Percentiles rank a stretch among this genome's conserved stretches.
Evolutionary conservation across 2,113 vertebrate species (phyloP).

Genomic region (Macroglossus sobrinus): DNA sequence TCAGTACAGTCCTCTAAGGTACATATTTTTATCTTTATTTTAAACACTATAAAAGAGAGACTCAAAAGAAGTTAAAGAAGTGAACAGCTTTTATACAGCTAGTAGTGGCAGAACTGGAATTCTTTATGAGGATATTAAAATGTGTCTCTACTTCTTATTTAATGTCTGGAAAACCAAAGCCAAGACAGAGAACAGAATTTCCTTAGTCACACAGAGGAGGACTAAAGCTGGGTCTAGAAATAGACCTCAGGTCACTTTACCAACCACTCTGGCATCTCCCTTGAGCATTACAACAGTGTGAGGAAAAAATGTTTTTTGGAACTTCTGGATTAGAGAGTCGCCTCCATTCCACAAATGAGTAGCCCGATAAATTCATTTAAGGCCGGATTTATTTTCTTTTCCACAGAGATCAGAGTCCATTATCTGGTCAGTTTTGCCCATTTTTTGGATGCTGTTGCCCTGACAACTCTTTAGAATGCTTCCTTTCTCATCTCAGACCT

Average conservation of each 20-base stretch:
- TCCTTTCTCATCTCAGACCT: background rate
- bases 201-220: background rate
- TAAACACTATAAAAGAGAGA: background rate
- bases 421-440: background rate
- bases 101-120: background rate
- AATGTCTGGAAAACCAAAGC: background rate
- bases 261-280: background rate
- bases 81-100: background rate
- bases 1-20: background rate
- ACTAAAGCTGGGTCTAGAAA: background rate
- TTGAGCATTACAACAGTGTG: background rate
- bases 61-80: conserved; percentile 2
- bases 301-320: background rate
- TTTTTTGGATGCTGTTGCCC: background rate
- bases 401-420: background rate
- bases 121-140: background rate
- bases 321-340: background rate
- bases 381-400: background rate
- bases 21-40: conserved; percentile 19
- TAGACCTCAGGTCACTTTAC: background rate
- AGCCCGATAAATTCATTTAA: background rate
- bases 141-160: background rate
- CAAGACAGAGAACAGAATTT: background rate
- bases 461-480: background rate
- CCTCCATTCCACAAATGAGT: background rate